These are phyloP conservation scores for Capromys pilorides DNA, from an alignment of 2,797 vertebrate genomes.

Conservation along the genomic window DNA sequence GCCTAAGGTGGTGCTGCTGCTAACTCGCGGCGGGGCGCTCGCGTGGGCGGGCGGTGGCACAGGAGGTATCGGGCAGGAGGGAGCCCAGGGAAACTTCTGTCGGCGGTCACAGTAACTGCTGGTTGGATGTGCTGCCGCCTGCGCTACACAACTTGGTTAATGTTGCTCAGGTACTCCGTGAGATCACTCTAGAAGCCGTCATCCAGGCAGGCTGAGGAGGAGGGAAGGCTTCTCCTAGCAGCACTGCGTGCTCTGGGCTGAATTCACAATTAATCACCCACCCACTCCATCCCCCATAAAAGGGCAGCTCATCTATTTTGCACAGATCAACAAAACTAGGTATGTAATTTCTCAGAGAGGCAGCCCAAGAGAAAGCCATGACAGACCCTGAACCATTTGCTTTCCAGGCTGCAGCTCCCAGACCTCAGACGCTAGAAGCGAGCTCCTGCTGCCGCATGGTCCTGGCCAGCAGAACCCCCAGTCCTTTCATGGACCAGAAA, in stretches of 20 bases:
- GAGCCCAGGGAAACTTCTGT: background rate
- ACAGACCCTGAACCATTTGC: background rate
- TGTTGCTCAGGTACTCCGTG: conserved; percentile 75
- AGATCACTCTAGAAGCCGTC: conserved; percentile 66
- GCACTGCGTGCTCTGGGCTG: conserved; percentile 40
- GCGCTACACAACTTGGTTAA: conserved; percentile 73
- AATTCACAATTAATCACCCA: conserved; percentile 75
- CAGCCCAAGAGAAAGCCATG: background rate
- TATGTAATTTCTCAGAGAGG: background rate
- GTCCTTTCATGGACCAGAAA: background rate
- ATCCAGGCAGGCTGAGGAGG: conserved; percentile 52
- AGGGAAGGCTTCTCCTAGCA: conserved; percentile 68
- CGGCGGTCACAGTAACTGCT: conserved; percentile 37
- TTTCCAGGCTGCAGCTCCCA: background rate
- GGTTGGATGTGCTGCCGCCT: conserved; percentile 45
- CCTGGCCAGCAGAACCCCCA: background rate
- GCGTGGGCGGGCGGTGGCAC: background rate
- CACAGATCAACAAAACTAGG: background rate
- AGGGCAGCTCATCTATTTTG: conserved; percentile 76
- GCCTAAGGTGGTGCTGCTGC: background rate
- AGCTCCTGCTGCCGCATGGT: background rate
- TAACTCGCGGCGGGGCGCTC: background rate
- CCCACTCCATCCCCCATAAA: conserved; percentile 72
- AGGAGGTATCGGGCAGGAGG: background rate
- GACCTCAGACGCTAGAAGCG: background rate